Evolutionary conservation across 2,888 invertebrate species (phyloP), one percentile per base, ranked within the genome.

Genomic region (Zootermopsis nevadensis): DNA sequence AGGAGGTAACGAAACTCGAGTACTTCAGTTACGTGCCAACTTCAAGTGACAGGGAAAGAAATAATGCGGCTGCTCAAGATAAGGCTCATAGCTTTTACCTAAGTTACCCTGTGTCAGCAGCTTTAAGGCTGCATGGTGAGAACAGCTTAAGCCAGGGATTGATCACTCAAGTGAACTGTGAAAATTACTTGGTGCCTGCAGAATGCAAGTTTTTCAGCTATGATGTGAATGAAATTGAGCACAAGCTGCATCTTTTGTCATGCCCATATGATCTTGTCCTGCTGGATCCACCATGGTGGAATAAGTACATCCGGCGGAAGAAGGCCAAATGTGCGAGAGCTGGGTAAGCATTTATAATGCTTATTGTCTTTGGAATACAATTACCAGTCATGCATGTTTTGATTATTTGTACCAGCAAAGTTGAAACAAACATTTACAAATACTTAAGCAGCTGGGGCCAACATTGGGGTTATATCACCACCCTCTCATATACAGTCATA

Each of bases 231-330:
- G 90, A 93, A 85, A 91, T 95, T 0, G 88, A 89, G n/a, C 88
- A 91, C 77, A 90, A 92, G 86, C 89, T 93, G 76, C 86, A 89
- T 38, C 89, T 90, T 83, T 88, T 93, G 67, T 82, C 87, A 33
- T 89, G 90, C 12, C 91, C 90, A 84, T 98, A 93, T 91, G 96
- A 98, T 89, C 90, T 98, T 81, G 92, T 99, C 80, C 90, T 98
- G 30, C 91, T 98, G 86, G 99, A 99, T 91, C 99, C 99, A 53
- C 98, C 99, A 0, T 99, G 99, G 99, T 94, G 95, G 91, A 99
- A 99, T 89, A 98, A 97, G 89, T 98, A 96, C 85, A 97, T 98
- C 77, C 93, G 97, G 87, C 92, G 99, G 85, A 91, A 95, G 87
- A 95, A 94, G 87, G 91, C 90, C 86, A 79, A 53, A 22, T 79